Conservation (phyloP, 2,113 vertebrate species). For the Myiozetetes cayanensis region DNA sequence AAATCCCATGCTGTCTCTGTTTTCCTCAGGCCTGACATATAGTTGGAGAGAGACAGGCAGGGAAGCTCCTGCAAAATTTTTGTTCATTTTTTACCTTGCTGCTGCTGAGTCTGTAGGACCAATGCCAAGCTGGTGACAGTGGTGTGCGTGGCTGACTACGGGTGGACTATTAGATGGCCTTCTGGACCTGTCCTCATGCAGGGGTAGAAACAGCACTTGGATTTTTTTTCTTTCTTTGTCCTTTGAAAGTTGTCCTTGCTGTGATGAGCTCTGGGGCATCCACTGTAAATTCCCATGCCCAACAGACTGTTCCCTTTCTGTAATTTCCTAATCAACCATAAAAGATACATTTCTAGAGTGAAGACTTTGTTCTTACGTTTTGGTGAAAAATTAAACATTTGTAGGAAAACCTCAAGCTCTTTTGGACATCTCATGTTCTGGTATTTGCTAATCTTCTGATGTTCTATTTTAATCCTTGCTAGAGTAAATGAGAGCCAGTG, state of each 20-base stretch:
- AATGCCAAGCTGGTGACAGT: not conserved
- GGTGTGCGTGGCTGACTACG: fast-evolving
- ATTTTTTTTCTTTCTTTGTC: not conserved
- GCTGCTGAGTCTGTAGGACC: not conserved
- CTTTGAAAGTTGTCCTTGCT: not conserved
- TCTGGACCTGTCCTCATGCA: not conserved
- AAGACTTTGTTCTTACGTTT: not conserved
- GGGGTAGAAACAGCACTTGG: not conserved
- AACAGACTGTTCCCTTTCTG: not conserved
- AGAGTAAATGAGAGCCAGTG: not conserved
- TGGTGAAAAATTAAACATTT: not conserved
- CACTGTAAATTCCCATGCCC: not conserved
- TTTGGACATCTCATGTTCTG: not conserved
- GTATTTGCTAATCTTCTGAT: not conserved
- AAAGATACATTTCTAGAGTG: not conserved
- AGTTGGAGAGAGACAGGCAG: not conserved
- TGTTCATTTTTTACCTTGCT: not conserved
- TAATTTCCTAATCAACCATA: not conserved
- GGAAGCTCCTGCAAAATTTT: not conserved
- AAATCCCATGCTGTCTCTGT: not conserved
- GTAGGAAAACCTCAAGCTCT: not conserved
- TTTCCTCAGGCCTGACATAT: not conserved
- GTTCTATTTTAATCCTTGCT: not conserved
- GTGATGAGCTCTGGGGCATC: not conserved
- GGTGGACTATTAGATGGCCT: not conserved